Evolutionary conservation across 2,888 invertebrate species (phyloP), one percentile per base, ranked within the genome.

Genomic region (Eulithis testata): DNA sequence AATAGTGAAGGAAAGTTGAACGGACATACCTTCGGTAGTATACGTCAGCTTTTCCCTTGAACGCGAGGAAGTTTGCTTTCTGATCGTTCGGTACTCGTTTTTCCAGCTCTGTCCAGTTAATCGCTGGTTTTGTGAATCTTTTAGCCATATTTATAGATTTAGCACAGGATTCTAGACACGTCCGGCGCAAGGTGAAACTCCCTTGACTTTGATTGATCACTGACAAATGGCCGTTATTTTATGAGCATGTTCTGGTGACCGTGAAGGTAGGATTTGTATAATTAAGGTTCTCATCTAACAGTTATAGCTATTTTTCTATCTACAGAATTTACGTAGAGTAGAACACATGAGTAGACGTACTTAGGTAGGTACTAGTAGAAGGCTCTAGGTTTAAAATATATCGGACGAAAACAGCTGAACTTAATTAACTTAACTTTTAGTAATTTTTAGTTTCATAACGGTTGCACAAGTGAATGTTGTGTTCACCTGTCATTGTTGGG

Each of bases 81-180:
- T 93, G 84, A 0, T 90, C 82, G 1, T 76, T 76, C 4, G 90
- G 85, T 1, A 90, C 87, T 56, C 77, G 74, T 71, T 87, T 85
- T 55, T 85, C 83, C 3, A 93, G 64, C 63, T 88, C 87, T 8
- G 40, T 58, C 91, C 92, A 93, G 63, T 90, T 85, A 44, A 90
- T 82, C 3, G 78, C 40, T n/a, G 79, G 75, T 70, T 87, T 86
- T 36, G 75, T 75, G 68, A 91, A 85, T 73, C 88, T 78, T 75
- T 85, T 87, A 7, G 87, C 79, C 88, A 89, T 89, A 69, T 57
- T 64, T n/a, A 7, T 53, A 44, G 53, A 58, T 61, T 54, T 62
- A 31, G 45, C 8, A 36, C 9, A 57, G 4, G 47, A 58, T 56
- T 14, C 14, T 45, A 14, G 40, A 40, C 14, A 54, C n/a, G n/a